A percentile compares a stretch with the other conserved stretches of the same genome.
Evolutionary conservation across 2,113 vertebrate species (phyloP).

Genomic region (Vidua macroura): DNA sequence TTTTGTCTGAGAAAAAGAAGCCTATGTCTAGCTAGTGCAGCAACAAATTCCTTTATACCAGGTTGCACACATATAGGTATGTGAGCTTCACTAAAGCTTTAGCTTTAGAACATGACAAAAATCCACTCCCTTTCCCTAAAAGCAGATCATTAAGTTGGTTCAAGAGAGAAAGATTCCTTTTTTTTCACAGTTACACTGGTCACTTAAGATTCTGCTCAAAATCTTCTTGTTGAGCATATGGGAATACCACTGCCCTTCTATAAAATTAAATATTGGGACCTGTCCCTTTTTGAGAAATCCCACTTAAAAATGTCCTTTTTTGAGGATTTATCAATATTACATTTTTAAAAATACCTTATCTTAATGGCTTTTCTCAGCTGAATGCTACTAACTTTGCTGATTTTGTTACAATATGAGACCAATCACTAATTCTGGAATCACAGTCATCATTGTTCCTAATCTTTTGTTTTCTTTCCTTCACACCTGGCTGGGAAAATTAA

Average conservation of each 20-base stretch:
- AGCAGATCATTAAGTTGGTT: not conserved
- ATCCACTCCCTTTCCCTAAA: not conserved
- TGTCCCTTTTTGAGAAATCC: not conserved
- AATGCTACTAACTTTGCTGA: not conserved
- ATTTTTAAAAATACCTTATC: not conserved
- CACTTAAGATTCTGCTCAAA: not conserved
- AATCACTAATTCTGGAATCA: not conserved
- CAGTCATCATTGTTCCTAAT: not conserved
- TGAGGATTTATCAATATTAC: not conserved
- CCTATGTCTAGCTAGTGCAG: not conserved
- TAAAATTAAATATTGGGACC: not conserved
- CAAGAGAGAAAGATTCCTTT: not conserved
- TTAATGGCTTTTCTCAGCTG: not conserved
- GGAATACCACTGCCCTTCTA: not conserved
- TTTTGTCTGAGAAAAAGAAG: not conserved
- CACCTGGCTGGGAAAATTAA: not conserved
- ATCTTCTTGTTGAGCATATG: not conserved
- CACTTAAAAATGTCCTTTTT: not conserved
- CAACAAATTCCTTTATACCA: not conserved
- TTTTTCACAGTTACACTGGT: not conserved
- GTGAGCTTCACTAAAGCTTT: not conserved
- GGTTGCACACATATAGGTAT: not conserved
- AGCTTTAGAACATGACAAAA: not conserved
- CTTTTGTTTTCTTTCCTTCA: not conserved
- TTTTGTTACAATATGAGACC: not conserved